Evolutionary conservation across 2,113 vertebrate species (phyloP), one percentile per base, ranked within the genome.

Genomic region (Loxodonta africana): DNA sequence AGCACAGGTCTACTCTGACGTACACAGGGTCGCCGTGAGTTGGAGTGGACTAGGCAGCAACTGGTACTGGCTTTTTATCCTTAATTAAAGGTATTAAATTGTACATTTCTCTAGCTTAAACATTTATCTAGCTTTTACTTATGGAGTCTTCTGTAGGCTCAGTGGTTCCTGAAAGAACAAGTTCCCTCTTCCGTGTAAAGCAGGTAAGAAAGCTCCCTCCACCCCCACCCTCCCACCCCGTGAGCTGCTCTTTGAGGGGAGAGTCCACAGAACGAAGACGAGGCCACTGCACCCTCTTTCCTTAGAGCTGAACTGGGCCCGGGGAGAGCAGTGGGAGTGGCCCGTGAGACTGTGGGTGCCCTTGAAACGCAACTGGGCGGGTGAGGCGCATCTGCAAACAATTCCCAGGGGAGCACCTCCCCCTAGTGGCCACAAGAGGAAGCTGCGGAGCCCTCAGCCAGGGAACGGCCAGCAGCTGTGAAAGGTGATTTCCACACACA

Each of bases 361-460:
- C 1, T 0, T 44, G 33, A 65, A 81, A 51, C 21, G 18, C 4
- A 1, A 46, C 41, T 67, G 74, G 20, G 18, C 37, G 4, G 17
- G 10, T 5, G 9, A 26, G 30, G 30, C 6, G 6, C 2, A 18
- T 4, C 62, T 65, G 71, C 73, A 23, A 25, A 74, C 21, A 57
- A 67, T 21, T 82, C 60, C 44, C 67, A 8, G 28, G 51, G 84
- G 82, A 92, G 82, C 28, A 0, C 23, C 86, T 91, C 90, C 90
- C 95, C 89, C 96, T 91, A 83, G 91, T 84, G 90, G 96, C 69
- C 91, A 76, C 26, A 48, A 93, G 65, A 60, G 62, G 85, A 95
- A 88, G 62, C 46, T 62, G n/a, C 8, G 0, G 63, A 3, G 5
- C 60, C 14, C 21, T 14, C 37, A 9, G 76, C 33, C 60, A 51